Evolutionary conservation across 2,797 vertebrate genomes (phyloP), one percentile per base, ranked within the genome.

Genomic region (Pristis pectinata): DNA sequence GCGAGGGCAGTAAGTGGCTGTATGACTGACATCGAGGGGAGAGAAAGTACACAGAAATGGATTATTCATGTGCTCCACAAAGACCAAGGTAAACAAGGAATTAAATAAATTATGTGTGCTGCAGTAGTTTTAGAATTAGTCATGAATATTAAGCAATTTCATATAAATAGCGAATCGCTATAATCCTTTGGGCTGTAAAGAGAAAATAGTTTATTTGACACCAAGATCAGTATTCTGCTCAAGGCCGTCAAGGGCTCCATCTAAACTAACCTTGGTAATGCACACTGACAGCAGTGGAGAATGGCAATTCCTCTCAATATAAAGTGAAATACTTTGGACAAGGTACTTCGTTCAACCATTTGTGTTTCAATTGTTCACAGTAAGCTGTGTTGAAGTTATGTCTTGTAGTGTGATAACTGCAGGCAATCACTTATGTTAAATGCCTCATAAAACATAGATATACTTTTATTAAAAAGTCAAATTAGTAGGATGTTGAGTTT

Each of bases 241-340:
- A 74, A 44, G 44, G 30, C 44, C 17, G 22, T 76, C 70, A 8
- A 67, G 30, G 24, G 6, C 22, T 74, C 27, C 27, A 53, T 94
- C 27, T 94, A 92, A 94, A 27, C 44, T n/a, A 34, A 94, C 92
- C 67, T 94, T 94, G 92, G 27, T 94, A 76, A 94, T 94, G 70
- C 41, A 53, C 92, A 94, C 44, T 76, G 92, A 94, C 92, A 94
- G 49, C 3, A 15, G 70, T 8, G 2, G 72, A 44, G 49, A 53
- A 94, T 13, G 44, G 27, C 49, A 93, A 94, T 94, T 94, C 70
- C 72, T 44, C 67, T 74, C 15, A 17, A 93, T 5, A 74, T 76
- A 94, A 76, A 56, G 13, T 53, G 49, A 94, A 94, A n/a, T 76
- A 91, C 17, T 53, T 76, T 93, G 64, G 44, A 41, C 92, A n/a